A percentile compares a stretch with the other conserved stretches of the same genome.
Conservation (phyloP, 2,113 vertebrate genomes). For the Amia ocellicauda region DNA sequence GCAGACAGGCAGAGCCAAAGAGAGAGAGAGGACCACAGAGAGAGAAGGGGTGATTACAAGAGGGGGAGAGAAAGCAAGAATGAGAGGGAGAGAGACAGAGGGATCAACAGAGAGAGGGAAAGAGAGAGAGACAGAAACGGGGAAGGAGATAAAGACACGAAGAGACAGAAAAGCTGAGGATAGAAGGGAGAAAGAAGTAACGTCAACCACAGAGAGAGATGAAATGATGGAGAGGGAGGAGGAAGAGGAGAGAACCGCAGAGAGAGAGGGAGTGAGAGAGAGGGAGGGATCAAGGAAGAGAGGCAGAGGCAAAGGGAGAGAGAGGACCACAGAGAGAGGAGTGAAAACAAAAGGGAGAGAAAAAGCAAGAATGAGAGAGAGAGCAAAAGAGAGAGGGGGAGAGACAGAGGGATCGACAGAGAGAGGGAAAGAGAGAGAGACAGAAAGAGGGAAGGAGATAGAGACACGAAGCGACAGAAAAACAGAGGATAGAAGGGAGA, state of each 20-base stretch:
- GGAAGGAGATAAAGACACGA: not conserved
- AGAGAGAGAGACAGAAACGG: not conserved
- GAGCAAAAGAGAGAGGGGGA: not conserved
- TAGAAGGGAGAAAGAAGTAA: not conserved
- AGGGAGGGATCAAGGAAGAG: not conserved
- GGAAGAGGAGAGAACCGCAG: not conserved
- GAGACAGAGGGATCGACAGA: not conserved
- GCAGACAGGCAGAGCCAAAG: not conserved
- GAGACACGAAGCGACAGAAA: no score
- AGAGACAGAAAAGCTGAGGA: not conserved
- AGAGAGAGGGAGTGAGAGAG: not conserved
- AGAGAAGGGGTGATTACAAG: not conserved
- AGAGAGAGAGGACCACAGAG: not conserved
- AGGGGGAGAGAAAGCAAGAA: not conserved
- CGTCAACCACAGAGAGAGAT: not conserved
- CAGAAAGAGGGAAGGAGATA: not conserved
- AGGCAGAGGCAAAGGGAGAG: not conserved
- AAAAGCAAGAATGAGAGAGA: not conserved
- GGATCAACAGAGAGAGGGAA: not conserved
- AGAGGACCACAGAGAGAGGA: not conserved
- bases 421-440: not conserved
- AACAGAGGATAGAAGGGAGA: not conserved
- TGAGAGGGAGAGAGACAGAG: constrained; percentile 6
- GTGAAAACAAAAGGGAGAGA: not conserved
- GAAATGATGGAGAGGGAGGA: not conserved